phyloP scores from a whole-genome alignment of 2,888 invertebrate genomes.

The Andricus quercusramuli region DNA sequence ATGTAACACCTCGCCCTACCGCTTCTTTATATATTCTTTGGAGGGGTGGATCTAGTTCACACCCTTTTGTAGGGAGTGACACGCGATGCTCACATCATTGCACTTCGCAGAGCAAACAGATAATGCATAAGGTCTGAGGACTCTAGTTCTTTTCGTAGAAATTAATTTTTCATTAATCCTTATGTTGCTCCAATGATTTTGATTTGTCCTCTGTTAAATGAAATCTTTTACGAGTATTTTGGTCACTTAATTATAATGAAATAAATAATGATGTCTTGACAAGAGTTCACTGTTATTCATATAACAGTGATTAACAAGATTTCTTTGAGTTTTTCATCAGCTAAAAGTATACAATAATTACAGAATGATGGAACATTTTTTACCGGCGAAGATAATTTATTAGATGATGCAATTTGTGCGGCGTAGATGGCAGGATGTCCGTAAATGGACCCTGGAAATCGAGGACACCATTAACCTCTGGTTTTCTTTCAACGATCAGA shows the following conservation, averaged over 20 bases:
- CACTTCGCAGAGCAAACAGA: slow-evolving; percentile 49
- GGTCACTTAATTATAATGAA: neutral
- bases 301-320: slow-evolving; percentile 17
- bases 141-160: neutral
- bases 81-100: slow-evolving; percentile 77
- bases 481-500: slow-evolving; percentile 45
- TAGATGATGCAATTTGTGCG: slow-evolving; percentile 29
- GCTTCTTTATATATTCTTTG: slow-evolving; percentile 52
- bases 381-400: slow-evolving; percentile 6
- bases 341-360: slow-evolving; percentile 10
- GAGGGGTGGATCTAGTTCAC: slow-evolving; percentile 55
- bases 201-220: neutral
- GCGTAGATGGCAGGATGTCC: slow-evolving; percentile 24
- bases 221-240: neutral
- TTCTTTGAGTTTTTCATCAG: neutral
- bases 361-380: slow-evolving; percentile 14
- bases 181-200: neutral
- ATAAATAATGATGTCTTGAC: neutral
- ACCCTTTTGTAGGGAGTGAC: slow-evolving; percentile 64
- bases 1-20: slow-evolving; percentile 43
- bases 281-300: neutral
- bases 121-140: slow-evolving; percentile 38
- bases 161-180: slow-evolving; percentile 2
- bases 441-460: slow-evolving; percentile 50
- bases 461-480: slow-evolving; percentile 48